phyloP scores from a whole-genome alignment of 2,113 vertebrate genomes.

The Brachyhypopomus gauderio region DNA sequence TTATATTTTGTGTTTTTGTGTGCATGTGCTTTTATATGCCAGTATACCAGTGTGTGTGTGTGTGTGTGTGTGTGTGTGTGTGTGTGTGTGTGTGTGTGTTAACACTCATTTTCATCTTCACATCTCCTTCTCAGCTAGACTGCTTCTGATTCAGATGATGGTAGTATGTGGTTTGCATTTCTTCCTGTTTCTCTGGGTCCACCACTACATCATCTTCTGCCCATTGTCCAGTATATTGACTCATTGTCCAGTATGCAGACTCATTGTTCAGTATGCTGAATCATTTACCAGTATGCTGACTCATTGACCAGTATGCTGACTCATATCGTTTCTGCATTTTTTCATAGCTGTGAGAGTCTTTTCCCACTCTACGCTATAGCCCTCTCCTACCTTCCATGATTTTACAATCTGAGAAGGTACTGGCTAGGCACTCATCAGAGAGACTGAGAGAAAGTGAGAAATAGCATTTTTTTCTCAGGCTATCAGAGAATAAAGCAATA shows the following conservation, averaged over 20 bases:
- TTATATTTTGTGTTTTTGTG: background rate
- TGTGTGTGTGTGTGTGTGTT: background rate
- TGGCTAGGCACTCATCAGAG: too few relatives aligned
- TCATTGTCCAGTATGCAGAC: slow-evolving; percentile 21
- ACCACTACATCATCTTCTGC: slow-evolving; percentile 9
- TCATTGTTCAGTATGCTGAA: background rate
- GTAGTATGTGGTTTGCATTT: background rate
- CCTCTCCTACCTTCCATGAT: too few relatives aligned
- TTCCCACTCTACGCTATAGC: too few relatives aligned
- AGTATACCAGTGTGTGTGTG: background rate
- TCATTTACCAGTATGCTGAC: too few relatives aligned
- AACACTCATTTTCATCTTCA: slow-evolving; percentile 6
- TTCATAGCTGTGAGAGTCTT: background rate
- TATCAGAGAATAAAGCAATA: background rate
- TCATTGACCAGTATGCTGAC: too few relatives aligned
- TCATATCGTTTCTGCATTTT: background rate
- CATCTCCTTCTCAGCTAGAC: slow-evolving; percentile 2
- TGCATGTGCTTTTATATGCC: background rate
- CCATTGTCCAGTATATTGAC: slow-evolving; percentile 21
- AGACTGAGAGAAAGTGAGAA: too few relatives aligned
- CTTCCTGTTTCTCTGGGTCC: slow-evolving; percentile 34
- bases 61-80: background rate
- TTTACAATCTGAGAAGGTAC: too few relatives aligned
- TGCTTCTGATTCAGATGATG: slow-evolving; percentile 14
- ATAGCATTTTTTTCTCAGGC: background rate